phyloP scores from a whole-genome alignment of 1,140 invertebrate genomes.

The Microplitis demolitor region DNA sequence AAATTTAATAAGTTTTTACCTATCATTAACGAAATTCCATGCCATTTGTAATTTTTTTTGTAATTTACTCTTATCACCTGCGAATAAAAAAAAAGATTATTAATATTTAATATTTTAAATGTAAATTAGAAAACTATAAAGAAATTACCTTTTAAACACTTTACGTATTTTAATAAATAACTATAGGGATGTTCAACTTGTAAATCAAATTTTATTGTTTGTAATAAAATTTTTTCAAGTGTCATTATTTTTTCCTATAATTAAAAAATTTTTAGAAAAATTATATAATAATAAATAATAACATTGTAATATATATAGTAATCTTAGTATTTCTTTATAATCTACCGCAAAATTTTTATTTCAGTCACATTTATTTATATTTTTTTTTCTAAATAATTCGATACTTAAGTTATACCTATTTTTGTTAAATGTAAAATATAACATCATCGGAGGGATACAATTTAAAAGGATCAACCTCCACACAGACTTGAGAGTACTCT shows the following conservation, averaged over 20 bases:
- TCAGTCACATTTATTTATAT: too few relatives aligned
- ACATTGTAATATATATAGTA: not conserved
- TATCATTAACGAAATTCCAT: conserved; percentile 99
- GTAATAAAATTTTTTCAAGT: conserved; percentile 92
- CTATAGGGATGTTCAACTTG: conserved; percentile 98
- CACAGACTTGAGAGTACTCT: too few relatives aligned
- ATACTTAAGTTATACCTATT: too few relatives aligned
- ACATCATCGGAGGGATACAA: too few relatives aligned
- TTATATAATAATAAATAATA: not conserved
- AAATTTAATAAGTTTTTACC: conserved; percentile 60
- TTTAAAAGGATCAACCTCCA: too few relatives aligned
- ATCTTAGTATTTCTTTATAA: too few relatives aligned
- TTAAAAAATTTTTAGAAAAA: conserved; percentile 33
- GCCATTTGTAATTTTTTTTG: conserved; percentile 99
- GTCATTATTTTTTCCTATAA: conserved; percentile 94
- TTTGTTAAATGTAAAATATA: too few relatives aligned
- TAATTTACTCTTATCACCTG: conserved; percentile 84
- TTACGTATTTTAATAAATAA: conserved; percentile 95
- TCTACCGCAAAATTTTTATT: too few relatives aligned
- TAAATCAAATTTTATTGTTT: conserved; percentile 99
- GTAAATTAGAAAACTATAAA: too few relatives aligned
- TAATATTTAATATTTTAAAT: too few relatives aligned
- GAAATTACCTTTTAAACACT: conserved; percentile 78
- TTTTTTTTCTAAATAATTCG: too few relatives aligned
- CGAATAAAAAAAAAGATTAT: too few relatives aligned